Conservation (phyloP, 2,888 invertebrate genomes). For the Ormyrus thymus region DNA sequence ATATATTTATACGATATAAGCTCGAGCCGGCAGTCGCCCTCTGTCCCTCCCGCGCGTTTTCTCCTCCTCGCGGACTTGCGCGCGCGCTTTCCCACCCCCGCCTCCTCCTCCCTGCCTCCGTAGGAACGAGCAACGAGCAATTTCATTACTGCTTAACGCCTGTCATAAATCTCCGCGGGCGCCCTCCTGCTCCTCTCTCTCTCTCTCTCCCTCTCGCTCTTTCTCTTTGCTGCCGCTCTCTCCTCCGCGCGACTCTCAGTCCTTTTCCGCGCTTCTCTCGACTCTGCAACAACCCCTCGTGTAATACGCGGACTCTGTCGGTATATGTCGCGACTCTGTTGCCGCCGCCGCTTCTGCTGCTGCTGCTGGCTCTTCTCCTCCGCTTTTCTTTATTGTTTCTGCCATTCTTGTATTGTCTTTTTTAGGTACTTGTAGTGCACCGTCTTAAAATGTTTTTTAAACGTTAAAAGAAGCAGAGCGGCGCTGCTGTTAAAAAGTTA, state of each 20-base stretch:
- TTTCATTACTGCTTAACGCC: slow-evolving; percentile 77
- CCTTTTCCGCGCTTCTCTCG: too few species aligned
- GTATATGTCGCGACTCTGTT: slow-evolving; percentile 36
- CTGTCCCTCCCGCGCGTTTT: slow-evolving; percentile 20
- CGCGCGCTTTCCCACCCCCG: slow-evolving; percentile 63
- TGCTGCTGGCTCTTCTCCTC: slow-evolving; percentile 26
- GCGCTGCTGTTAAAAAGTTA: too few species aligned
- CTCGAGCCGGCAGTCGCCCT: slow-evolving; percentile 19
- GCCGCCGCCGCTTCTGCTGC: slow-evolving; percentile 32
- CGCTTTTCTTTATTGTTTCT: slow-evolving; percentile 3
- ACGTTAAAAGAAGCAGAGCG: too few species aligned
- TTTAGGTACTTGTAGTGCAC: too few species aligned
- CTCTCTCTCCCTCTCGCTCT: slow-evolving; percentile 52
- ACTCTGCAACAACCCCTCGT: background rate
- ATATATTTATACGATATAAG: background rate
- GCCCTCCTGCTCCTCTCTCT: slow-evolving; percentile 61
- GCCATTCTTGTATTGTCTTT: background rate
- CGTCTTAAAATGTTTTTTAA: too few species aligned
- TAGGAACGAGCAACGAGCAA: slow-evolving; percentile 75
- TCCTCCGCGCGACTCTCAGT: slow-evolving; percentile 31
- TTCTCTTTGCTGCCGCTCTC: slow-evolving; percentile 1
- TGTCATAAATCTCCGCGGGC: slow-evolving; percentile 75
- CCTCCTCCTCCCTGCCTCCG: slow-evolving; percentile 48
- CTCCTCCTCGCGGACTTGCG: slow-evolving; percentile 6
- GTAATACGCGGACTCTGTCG: background rate